Conservation (phyloP, 2,888 invertebrate species). For the Ariolimax columbianus region DNA sequence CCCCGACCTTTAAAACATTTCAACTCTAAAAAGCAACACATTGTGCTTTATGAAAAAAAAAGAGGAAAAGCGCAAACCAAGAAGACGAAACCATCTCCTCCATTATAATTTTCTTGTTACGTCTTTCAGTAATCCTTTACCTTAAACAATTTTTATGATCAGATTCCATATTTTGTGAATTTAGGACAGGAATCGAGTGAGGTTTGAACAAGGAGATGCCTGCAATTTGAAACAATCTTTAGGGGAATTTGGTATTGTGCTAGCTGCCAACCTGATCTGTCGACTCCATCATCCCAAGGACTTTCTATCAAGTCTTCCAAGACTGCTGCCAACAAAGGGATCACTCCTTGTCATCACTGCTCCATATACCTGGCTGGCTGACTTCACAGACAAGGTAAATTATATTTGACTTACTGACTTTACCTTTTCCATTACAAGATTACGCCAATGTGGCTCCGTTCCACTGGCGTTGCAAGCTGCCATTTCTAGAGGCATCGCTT, state of each 20-base stretch:
- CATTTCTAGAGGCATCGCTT: too few relatives aligned
- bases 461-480: too few relatives aligned
- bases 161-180: not conserved
- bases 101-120: too few relatives aligned
- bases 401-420: not conserved
- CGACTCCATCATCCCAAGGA: conserved; percentile 72
- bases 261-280: conserved; percentile 77
- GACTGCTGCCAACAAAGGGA: conserved; percentile 72
- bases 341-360: conserved; percentile 75
- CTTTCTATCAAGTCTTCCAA: conserved; percentile 70
- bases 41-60: too few relatives aligned
- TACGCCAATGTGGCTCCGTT: too few relatives aligned
- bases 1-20: too few relatives aligned
- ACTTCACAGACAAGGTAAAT: conserved; percentile 75
- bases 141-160: too few relatives aligned
- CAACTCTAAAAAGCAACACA: too few relatives aligned
- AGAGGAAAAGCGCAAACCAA: too few relatives aligned
- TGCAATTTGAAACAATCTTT: conserved; percentile 72
- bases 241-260: conserved; percentile 76
- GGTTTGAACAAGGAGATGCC: conserved; percentile 77
- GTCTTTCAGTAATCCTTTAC: too few relatives aligned
- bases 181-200: conserved; percentile 64
- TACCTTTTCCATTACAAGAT: too few relatives aligned
- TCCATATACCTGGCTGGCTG: conserved; percentile 76
- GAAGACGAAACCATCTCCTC: too few relatives aligned